These are phyloP conservation scores for Rhodinocichla rosea DNA, from an alignment of 2,113 vertebrate genomes.

Conservation along the genomic window DNA sequence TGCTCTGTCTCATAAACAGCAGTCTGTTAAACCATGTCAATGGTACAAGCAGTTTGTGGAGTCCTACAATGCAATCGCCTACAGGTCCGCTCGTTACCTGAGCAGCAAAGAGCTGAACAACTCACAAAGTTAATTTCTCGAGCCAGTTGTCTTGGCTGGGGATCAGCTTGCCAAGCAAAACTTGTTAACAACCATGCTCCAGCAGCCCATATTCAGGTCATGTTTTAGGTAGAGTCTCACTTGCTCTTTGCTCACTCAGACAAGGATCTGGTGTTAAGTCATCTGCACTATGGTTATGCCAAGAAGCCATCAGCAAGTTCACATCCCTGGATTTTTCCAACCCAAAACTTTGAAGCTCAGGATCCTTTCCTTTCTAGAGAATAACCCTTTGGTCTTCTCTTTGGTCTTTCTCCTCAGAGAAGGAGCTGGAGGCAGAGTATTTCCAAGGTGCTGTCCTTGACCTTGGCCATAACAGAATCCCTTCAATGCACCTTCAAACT, in stretches of 20 bases:
- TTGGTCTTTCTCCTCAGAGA: neutral
- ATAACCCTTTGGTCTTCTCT: neutral
- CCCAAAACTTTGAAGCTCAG: neutral
- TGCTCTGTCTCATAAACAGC: constrained; percentile 59
- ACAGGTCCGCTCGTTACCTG: neutral
- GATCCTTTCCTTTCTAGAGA: neutral
- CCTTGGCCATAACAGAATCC: neutral
- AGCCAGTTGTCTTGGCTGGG: neutral
- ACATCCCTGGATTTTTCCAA: neutral
- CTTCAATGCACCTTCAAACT: neutral
- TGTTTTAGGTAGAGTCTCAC: neutral
- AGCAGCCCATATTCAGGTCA: neutral
- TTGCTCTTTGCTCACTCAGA: accelerated
- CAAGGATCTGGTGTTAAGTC: neutral
- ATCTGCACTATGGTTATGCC: neutral
- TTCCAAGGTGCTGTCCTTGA: neutral
- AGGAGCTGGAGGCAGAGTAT: neutral
- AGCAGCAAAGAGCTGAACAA: neutral
- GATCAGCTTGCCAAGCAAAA: neutral
- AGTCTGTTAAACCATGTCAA: constrained; percentile 63
- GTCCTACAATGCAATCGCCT: neutral
- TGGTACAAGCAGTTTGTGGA: neutral
- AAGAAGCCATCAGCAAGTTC: neutral
- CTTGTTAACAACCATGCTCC: neutral
- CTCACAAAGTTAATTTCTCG: neutral